Evolutionary conservation across 2,797 vertebrate genomes (phyloP).

Genomic region (Schizothorax lantsangensis): DNA sequence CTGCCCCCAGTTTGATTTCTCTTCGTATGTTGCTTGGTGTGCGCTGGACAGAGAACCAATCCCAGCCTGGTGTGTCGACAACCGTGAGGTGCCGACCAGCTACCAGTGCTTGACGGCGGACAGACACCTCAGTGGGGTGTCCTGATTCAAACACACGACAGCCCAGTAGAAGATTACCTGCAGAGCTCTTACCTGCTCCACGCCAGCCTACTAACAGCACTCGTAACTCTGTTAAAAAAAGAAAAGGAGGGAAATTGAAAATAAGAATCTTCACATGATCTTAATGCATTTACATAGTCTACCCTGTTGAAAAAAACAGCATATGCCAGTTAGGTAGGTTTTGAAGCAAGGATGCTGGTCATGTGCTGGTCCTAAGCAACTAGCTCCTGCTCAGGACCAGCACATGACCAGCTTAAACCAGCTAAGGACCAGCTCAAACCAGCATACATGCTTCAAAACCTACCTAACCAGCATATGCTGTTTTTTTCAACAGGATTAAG

Average conservation of each 20-base stretch:
- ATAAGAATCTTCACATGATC: neutral
- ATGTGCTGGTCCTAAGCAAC: too few species aligned
- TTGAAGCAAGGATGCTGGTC: too few species aligned
- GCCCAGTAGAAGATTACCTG: slow-evolving; percentile 80
- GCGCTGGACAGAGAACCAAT: slow-evolving; percentile 78
- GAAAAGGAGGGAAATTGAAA: slow-evolving; percentile 15
- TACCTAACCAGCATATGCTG: too few species aligned
- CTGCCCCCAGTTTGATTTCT: slow-evolving; percentile 77
- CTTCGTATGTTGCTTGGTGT: slow-evolving; percentile 76
- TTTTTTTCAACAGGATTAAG: too few species aligned
- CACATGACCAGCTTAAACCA: too few species aligned
- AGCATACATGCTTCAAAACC: too few species aligned
- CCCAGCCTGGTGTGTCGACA: slow-evolving; percentile 83
- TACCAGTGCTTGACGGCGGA: slow-evolving; percentile 75
- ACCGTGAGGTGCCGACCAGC: slow-evolving; percentile 78
- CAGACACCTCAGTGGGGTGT: slow-evolving; percentile 77
- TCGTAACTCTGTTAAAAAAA: slow-evolving; percentile 71
- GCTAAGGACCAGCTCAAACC: too few species aligned
- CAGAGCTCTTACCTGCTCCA: slow-evolving; percentile 81
- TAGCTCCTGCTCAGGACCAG: too few species aligned
- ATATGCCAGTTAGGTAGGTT: too few species aligned
- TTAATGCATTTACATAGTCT: neutral
- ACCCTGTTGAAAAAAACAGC: too few species aligned
- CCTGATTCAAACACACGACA: slow-evolving; percentile 76
- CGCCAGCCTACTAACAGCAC: slow-evolving; percentile 80